Base-by-base conservation (phyloP, 2,888 invertebrate species). In the Drosophila infuscata region DNA sequence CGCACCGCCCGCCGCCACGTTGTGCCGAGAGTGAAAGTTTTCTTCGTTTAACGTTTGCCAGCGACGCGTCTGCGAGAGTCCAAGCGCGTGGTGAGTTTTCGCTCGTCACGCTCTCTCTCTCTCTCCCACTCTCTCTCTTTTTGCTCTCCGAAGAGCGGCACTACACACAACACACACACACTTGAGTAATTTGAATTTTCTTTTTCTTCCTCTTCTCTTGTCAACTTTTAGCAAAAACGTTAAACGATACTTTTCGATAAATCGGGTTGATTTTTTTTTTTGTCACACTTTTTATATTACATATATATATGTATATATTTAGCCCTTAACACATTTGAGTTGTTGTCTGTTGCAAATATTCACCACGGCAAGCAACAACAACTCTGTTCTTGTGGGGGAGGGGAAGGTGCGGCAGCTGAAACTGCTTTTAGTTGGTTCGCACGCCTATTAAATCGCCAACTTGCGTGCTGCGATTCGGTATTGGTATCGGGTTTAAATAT, bases 21-120 rank as follows among this genome's bases (percentile, higher is more conserved):
- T 84, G 82, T 87, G 84, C 76, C 85, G 89, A 85, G 85, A 85
- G 85, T 85, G 85, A 85, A 85, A 85, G 85, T 85, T 74, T 81
- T 79, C 51, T 62, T 72, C n/a, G 43, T n/a, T 56, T 17, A 62
- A 66, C 66, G 57, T 65, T 63, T 69, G 72, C 61, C 64, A 62
- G 68, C 68, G 52, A 69, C 72, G 63, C 56, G 56, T 30, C 17
- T 29, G 30, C 48, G 43, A 60, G 75, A 79, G 64, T n/a, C 46
- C 48, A 64, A 62, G 52, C 63, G 69, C 73, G 81, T 87, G 82
- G 79, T 85, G 82, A 87, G 58, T 77, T 85, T 43, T 29, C 43
- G 36, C 53, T 53, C 35, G 59, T 48, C 56, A 57, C 66, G 59
- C 70, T 65, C 70, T 48, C 58, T 49, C 61, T 49, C 61, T 56